Percentiles rank a stretch among this genome's conserved stretches.
Conservation (phyloP, 2,113 vertebrate species). For the Pleuronectes platessa region DNA sequence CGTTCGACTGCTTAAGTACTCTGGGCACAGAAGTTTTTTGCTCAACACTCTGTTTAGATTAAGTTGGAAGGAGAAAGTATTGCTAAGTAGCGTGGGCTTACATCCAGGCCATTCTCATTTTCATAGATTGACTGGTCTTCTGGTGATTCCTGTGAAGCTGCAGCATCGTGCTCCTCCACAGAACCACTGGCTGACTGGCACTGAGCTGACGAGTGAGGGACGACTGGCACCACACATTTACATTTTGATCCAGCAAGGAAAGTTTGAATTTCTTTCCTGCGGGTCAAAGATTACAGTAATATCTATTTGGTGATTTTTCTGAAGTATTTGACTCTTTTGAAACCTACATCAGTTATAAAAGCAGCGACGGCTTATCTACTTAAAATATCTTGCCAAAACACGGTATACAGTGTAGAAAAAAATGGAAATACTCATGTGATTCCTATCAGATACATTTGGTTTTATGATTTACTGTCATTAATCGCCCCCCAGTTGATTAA, state of each 20-base stretch:
- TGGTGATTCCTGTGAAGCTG: conserved; percentile 7
- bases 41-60: conserved; percentile 61
- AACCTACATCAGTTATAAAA: background rate
- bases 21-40: conserved; percentile 44
- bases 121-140: conserved; percentile 24
- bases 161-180: background rate
- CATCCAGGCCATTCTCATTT: conserved; percentile 46
- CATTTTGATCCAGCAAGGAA: background rate
- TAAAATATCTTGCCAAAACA: background rate
- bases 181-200: background rate
- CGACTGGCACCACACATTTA: background rate
- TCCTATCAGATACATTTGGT: too few species aligned
- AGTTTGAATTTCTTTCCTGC: background rate
- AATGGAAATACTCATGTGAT: background rate
- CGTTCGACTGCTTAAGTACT: conserved; percentile 40
- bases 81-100: conserved; percentile 51
- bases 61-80: conserved; percentile 40
- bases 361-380: background rate
- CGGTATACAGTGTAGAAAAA: background rate
- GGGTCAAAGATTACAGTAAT: background rate
- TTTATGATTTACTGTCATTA: too few species aligned
- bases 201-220: background rate
- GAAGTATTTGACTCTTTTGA: background rate
- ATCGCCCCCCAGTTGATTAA: too few species aligned
- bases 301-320: background rate